Conservation (phyloP, 2,888 invertebrate species). For the Melinaea marsaeus region DNA sequence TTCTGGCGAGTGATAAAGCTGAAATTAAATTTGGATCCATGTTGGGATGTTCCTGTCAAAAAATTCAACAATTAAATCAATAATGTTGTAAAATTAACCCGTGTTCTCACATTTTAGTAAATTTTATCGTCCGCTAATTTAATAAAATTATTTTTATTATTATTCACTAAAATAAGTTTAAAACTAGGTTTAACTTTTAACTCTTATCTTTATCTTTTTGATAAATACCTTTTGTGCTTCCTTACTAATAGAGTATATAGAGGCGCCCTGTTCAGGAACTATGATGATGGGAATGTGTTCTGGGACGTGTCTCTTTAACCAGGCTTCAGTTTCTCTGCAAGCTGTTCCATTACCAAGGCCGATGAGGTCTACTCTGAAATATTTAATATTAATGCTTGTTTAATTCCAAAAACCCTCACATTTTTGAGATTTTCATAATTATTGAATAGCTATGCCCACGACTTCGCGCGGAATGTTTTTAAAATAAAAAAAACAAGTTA, state of each 20-base stretch:
- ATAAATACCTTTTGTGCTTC: constrained; percentile 83
- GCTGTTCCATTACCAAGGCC: constrained; percentile 95
- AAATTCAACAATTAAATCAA: constrained; percentile 6
- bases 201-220: background rate
- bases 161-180: too few species aligned
- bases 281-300: constrained; percentile 85
- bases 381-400: background rate
- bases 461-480: too few species aligned
- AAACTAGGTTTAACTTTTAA: too few species aligned
- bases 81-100: background rate
- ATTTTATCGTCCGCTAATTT: too few species aligned
- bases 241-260: constrained; percentile 92
- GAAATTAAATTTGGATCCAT: constrained; percentile 89
- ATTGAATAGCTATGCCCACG: too few species aligned
- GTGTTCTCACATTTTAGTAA: too few species aligned
- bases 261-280: constrained; percentile 94
- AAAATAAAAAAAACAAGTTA: too few species aligned
- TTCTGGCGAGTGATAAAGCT: constrained; percentile 87
- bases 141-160: too few species aligned
- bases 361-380: constrained; percentile 84
- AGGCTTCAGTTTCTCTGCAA: constrained; percentile 90
- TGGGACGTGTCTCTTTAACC: constrained; percentile 78
- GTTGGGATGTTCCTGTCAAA: constrained; percentile 84
- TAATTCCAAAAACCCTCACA: too few species aligned
- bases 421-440: too few species aligned